These are phyloP conservation scores for Thaumetopoea pityocampa DNA, from an alignment of 1,140 invertebrate genomes.

Conservation along the genomic window DNA sequence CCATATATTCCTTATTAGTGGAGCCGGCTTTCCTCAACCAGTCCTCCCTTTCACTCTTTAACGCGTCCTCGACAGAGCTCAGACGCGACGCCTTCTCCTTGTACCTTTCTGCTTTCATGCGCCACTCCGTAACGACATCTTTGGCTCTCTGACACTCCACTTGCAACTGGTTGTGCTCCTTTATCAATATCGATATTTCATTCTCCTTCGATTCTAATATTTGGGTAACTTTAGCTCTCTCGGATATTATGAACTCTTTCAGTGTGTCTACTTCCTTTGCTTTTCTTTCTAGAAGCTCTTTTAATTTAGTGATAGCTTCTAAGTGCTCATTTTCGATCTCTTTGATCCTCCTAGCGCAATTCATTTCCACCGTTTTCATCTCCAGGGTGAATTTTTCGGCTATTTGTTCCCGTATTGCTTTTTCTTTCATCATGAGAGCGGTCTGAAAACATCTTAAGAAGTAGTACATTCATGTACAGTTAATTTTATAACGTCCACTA, in stretches of 20 bases:
- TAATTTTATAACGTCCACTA: no score
- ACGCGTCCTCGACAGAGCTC: conserved; percentile 41
- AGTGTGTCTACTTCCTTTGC: conserved; percentile 75
- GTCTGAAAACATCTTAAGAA: no score
- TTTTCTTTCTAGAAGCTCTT: conserved; percentile 73
- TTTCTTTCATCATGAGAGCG: conserved; percentile 66
- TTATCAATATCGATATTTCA: conserved; percentile 62
- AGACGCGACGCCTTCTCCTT: conserved; percentile 43
- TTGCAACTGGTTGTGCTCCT: conserved; percentile 58
- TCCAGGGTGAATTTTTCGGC: conserved; percentile 77
- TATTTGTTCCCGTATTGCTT: conserved; percentile 76
- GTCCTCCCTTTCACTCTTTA: conserved; percentile 55
- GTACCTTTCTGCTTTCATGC: conserved; percentile 46
- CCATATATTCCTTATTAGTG: conserved; percentile 43
- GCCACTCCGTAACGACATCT: conserved; percentile 45
- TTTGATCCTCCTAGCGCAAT: conserved; percentile 63
- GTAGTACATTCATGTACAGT: no score
- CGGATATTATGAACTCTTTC: conserved; percentile 75
- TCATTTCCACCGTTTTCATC: conserved; percentile 73
- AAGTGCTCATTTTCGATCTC: conserved; percentile 72
- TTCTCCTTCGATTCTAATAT: conserved; percentile 67
- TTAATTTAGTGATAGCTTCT: conserved; percentile 54
- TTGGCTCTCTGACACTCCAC: conserved; percentile 49
- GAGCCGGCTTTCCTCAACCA: conserved; percentile 40
- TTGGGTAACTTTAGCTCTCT: conserved; percentile 74